Evolutionary conservation across 2,888 invertebrate genomes (phyloP).

Genomic region (Coleophora deauratella): DNA sequence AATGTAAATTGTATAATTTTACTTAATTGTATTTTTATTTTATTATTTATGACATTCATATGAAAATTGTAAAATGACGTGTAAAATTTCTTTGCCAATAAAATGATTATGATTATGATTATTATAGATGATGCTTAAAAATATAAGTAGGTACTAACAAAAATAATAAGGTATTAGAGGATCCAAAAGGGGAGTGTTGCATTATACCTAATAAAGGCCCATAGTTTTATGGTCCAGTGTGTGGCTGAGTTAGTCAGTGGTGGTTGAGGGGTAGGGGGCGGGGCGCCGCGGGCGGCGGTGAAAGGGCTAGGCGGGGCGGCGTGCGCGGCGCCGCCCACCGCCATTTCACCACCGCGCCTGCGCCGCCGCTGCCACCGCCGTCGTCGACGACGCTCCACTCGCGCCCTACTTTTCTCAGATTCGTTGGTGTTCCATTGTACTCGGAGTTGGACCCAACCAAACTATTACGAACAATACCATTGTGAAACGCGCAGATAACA

Average conservation of each 20-base stretch:
- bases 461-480: conserved; percentile 67
- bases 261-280: conserved; percentile 45
- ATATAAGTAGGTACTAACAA: too few relatives aligned
- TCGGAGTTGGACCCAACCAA: conserved; percentile 47
- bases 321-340: conserved; percentile 63
- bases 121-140: too few relatives aligned
- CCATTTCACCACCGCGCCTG: conserved; percentile 61
- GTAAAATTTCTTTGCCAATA: too few relatives aligned
- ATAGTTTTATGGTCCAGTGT: too few relatives aligned
- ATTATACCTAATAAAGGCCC: too few relatives aligned
- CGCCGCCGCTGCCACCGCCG: conserved; percentile 23
- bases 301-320: conserved; percentile 67
- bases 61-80: too few relatives aligned
- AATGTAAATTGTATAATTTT: too few relatives aligned
- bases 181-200: too few relatives aligned
- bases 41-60: too few relatives aligned
- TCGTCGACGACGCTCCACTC: conserved; percentile 38
- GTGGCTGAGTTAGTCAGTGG: conserved; percentile 22
- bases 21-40: too few relatives aligned
- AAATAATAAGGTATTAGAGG: too few relatives aligned
- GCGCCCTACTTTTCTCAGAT: conserved; percentile 65
- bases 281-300: conserved; percentile 55
- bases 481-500: conserved; percentile 65
- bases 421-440: conserved; percentile 68
- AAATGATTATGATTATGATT: too few relatives aligned